phyloP scores from a whole-genome alignment of 1,140 invertebrate genomes.

The Drosophila pallidifrons region DNA sequence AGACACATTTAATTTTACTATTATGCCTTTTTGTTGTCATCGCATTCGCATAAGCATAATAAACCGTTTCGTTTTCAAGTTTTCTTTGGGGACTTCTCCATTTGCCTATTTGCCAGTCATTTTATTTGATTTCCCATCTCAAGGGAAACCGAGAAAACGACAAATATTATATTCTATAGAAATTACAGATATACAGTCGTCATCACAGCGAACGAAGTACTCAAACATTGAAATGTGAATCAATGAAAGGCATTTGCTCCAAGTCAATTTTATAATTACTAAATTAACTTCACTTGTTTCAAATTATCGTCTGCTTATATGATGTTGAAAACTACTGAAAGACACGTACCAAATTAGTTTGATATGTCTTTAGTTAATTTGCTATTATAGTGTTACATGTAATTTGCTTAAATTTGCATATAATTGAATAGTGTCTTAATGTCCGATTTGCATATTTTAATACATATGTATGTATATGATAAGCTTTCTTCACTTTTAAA shows the following conservation, averaged over 20 bases:
- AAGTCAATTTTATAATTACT: not conserved
- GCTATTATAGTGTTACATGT: not conserved
- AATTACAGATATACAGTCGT: conserved; percentile 47
- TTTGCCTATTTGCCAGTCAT: conserved; percentile 75
- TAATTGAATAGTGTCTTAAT: conserved; percentile 47
- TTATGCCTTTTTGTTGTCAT: conserved; percentile 83
- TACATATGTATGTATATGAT: no score
- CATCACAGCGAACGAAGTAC: not conserved
- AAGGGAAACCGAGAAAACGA: conserved; percentile 26
- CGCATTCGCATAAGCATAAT: conserved; percentile 82
- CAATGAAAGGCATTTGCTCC: not conserved
- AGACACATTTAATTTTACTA: conserved; percentile 84
- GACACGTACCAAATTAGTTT: not conserved
- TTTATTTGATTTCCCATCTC: conserved; percentile 68
- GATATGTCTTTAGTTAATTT: conserved; percentile 43
- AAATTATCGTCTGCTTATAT: not conserved
- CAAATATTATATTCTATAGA: conserved; percentile 40
- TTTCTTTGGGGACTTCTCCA: conserved; percentile 50
- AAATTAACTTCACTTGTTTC: not conserved
- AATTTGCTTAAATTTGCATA: conserved; percentile 61
- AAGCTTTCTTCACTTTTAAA: no score
- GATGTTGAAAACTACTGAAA: not conserved
- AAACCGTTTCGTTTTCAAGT: conserved; percentile 79
- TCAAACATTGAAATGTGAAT: not conserved
- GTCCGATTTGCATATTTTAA: conserved; percentile 32